Conservation (phyloP, 2,113 vertebrate genomes). For the Nycticryphes semicollaris region DNA sequence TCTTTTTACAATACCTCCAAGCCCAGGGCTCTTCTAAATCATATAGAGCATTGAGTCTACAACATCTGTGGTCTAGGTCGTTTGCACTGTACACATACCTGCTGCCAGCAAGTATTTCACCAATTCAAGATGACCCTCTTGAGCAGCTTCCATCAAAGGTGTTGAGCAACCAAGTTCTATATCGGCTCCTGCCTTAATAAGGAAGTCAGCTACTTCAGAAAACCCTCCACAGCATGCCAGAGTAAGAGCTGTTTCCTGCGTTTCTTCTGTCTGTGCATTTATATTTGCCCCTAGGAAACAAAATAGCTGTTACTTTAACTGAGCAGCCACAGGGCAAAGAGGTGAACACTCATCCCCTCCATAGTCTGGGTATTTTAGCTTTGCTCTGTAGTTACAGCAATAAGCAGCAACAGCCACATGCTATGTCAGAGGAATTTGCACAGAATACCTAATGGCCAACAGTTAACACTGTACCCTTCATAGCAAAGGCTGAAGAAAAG, state of each 20-base stretch:
- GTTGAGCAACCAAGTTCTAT: conserved; percentile 98
- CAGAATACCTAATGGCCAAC: background rate
- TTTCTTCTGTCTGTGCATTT: conserved; percentile 98
- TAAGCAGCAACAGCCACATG: accelerated
- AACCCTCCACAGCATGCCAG: conserved; percentile 98
- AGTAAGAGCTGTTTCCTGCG: conserved; percentile 96
- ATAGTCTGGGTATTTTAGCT: background rate
- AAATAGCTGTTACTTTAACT: background rate
- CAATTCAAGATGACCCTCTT: conserved; percentile 96
- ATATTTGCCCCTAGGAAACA: conserved; percentile 91
- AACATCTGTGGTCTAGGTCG: background rate
- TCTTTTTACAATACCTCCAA: background rate
- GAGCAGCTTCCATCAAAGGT: conserved; percentile 97
- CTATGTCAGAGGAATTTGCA: background rate
- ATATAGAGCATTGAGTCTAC: background rate
- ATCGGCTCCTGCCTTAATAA: conserved; percentile 97
- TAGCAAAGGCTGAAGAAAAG: accelerated
- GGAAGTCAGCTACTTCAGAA: conserved; percentile 97
- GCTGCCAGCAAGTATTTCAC: conserved; percentile 96
- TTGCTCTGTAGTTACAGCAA: background rate
- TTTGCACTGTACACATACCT: conserved; percentile 75
- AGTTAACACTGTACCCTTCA: background rate
- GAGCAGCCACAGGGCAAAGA: background rate
- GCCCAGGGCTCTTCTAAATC: background rate
- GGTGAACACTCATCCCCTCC: background rate